Evolutionary conservation across 2,888 invertebrate genomes (phyloP), one percentile per base, ranked within the genome.

Genomic region (Oconnorella tubifera): DNA sequence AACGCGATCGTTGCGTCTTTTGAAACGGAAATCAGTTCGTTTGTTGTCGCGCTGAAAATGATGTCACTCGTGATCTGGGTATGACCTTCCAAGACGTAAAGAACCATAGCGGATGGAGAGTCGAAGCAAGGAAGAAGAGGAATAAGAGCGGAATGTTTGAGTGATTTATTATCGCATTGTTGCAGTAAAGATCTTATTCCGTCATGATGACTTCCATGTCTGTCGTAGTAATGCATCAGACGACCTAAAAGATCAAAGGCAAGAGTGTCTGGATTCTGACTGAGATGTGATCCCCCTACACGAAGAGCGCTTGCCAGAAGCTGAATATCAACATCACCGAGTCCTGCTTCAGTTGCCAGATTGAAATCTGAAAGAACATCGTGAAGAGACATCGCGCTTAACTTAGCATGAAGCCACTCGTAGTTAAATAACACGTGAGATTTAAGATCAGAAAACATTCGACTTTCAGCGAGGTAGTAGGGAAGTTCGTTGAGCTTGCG

Each of bases 371-470:
- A 90, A 2, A 97, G 84, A 1, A 96, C 90, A 0, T 94, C 90
- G 82, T 97, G 96, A n/a, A 98, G 84, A 0, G 97, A 95, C 75
- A 95, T 95, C 74, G 93, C 92, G 71, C 90, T 90, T 1, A 96
- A 85, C 78, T 97, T 97, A 0, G 94, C 93, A 78, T 94, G 93
- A 0, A 98, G 85, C 94, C 96, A 98, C 76, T 93, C 90, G 79
- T 96, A 97, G 83, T 96, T 96, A 83, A 97, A 98, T 0, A 98
- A 85, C 0, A 97, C 95, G 76, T 93, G 88, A 32, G 89, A 89
- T 78, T 92, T 93, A n/a, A 98, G 84, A 80, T 96, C 95, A 62
- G 90, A 89, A 78, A 92, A 91, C 29, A 77, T 72, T 3, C 68
- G 33, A 61, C 75, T 72, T 29, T 70, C 62, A n/a, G 72, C 55